A percentile compares a stretch with the other conserved stretches of the same genome.
phyloP scores from a whole-genome alignment of 1,140 invertebrate species.

The Stegodyphus mimosarum region DNA sequence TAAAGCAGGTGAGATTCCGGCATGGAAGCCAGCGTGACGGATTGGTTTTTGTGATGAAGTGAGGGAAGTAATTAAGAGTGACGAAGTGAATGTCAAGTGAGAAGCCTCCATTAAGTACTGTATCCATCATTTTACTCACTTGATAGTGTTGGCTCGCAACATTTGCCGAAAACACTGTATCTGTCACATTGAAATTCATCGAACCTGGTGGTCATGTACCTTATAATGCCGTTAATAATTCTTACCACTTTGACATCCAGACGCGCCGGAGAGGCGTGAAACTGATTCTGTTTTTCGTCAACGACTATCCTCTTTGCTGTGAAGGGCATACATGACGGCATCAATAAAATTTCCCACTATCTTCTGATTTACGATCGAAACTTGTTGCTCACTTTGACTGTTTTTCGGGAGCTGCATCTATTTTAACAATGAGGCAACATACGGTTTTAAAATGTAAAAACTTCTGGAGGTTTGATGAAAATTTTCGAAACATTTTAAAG shows the following conservation, averaged over 20 bases:
- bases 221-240: slow-evolving; percentile 38
- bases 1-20: slow-evolving; percentile 49
- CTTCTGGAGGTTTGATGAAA: too few relatives aligned
- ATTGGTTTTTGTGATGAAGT: slow-evolving; percentile 59
- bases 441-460: too few relatives aligned
- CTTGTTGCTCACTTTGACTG: too few relatives aligned
- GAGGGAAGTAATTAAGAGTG: slow-evolving; percentile 51
- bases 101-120: slow-evolving; percentile 37
- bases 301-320: too few relatives aligned
- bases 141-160: slow-evolving; percentile 43
- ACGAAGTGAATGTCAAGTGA: slow-evolving; percentile 56
- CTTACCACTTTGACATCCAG: neutral
- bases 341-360: too few relatives aligned
- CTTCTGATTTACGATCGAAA: too few relatives aligned
- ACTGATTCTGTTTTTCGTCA: neutral
- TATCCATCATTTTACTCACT: slow-evolving; percentile 52
- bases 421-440: too few relatives aligned
- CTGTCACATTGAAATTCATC: slow-evolving; percentile 53
- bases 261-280: neutral
- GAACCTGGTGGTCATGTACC: slow-evolving; percentile 36
- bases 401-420: too few relatives aligned
- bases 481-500: too few relatives aligned
- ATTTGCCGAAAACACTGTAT: slow-evolving; percentile 44
- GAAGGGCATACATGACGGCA: too few relatives aligned
- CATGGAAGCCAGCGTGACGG: slow-evolving; percentile 43